A percentile compares a stretch with the other conserved stretches of the same genome.
These are phyloP conservation scores for Hanleya hanleyi DNA, from an alignment of 2,888 invertebrate genomes.

Conservation along the genomic window DNA sequence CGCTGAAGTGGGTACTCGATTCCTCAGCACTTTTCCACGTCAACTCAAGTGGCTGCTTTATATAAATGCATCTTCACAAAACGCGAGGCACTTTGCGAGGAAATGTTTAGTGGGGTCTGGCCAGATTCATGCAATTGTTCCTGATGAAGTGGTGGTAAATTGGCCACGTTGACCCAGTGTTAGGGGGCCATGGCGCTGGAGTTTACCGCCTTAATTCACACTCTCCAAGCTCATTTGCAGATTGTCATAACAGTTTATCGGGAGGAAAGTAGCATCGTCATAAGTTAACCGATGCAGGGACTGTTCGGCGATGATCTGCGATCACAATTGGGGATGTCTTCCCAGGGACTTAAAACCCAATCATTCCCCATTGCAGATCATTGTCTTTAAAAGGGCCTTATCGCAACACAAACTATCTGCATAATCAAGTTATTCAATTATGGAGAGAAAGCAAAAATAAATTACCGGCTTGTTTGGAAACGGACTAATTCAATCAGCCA, in stretches of 20 bases:
- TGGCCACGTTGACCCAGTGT: not conserved
- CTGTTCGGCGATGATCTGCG: not conserved
- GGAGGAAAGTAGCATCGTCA: not conserved
- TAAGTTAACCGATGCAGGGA: not conserved
- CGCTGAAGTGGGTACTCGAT: no score
- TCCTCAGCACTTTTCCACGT: no score
- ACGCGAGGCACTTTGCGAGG: no score
- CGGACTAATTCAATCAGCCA: not conserved
- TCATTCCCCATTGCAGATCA: not conserved
- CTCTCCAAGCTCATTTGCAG: not conserved
- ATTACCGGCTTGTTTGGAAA: conserved; percentile 10
- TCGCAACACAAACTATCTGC: conserved; percentile 3
- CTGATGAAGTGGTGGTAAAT: not conserved
- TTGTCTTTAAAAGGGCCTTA: conserved; percentile 5
- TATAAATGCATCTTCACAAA: no score
- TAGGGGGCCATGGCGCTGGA: not conserved
- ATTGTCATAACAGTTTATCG: not conserved
- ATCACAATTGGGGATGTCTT: not conserved
- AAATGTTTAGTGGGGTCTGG: not conserved
- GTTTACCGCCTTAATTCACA: not conserved
- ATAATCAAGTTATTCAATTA: conserved; percentile 9
- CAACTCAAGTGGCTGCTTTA: no score
- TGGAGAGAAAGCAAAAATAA: conserved; percentile 7
- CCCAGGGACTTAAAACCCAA: not conserved
- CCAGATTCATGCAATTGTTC: not conserved